Evolutionary conservation across 2,113 vertebrate genomes (phyloP), one percentile per base, ranked within the genome.

Genomic region (Corvus cornix): DNA sequence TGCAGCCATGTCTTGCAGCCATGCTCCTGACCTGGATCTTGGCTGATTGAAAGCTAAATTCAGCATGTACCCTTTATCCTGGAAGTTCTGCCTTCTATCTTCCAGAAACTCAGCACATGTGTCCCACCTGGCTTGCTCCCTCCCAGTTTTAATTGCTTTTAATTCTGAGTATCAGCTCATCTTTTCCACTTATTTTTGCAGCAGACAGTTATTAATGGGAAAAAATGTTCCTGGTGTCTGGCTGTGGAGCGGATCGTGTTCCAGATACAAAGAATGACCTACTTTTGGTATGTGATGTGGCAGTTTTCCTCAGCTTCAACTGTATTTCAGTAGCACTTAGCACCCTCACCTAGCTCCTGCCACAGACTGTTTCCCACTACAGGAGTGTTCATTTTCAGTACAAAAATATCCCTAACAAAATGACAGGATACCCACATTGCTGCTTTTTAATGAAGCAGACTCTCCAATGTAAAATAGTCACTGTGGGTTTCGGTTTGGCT

Each of bases 401-500:
- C 59, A 93, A 87, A 97, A 94, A 91, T 92, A 79, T 52, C 60
- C 20, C 62, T 75, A 74, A 78, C 24, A 75, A 91, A 91, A 84
- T 49, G 52, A 68, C 64, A 84, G 76, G 78, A 95, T 91, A 48
- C 58, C 80, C 66, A 60, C 83, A 84, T 82, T 89, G 82, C 81
- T 91, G 49, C 69, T 87, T 93, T 95, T 92, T 94, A 92, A 92
- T 94, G 91, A 89, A 79, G 49, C 77, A 89, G 91, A 56, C 76
- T 91, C 84, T 95, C 68, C 75, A 68, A 94, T 72, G 41, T 84
- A 49, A 95, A 95, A 92, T 74, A 88, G 79, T 75, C 73, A 82
- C 84, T 41, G 69, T 91, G 91, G 91, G n/a, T 91, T 96, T 91
- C 0, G 41, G 73, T 96, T 95, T 96, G 95, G 93, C 95, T 87